Evolutionary conservation across 2,797 vertebrate genomes (phyloP), one percentile per base, ranked within the genome.

Genomic region (Lagodon rhomboides): DNA sequence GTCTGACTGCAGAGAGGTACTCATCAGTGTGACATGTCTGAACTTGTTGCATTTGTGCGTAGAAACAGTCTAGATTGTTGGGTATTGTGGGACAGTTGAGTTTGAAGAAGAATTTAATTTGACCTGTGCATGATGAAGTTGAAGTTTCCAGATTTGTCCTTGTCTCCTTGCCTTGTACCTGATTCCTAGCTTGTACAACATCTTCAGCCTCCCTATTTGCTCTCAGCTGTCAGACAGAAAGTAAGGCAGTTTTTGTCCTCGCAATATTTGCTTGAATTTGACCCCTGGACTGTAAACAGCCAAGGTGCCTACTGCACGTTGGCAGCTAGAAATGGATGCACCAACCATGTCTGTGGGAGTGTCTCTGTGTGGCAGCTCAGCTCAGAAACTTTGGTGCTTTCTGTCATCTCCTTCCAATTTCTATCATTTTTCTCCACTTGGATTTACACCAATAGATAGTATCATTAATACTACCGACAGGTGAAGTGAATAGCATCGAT

Each of bases 221-320:
- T 27, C 43, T 49, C 16, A 18, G n/a, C 27, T 54, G 70, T 66
- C 47, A 18, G 76, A 22, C 10, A 41, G 41, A 64, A 55, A 18
- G 4, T 50, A 22, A 41, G 12, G 5, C 12, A 20, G 15, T 11
- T 49, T 25, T 13, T 64, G 25, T 13, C 15, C n/a, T 23, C 1
- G n/a, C 1, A 0, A 51, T 1, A 30, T 38, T 61, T 9, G 3
- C 6, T 7, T 34, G 17, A 41, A 53, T 65, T 43, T 51, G 43
- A 51, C 18, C 15, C 4, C 13, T 12, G 30, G 16, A 7, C 12
- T 12, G 1, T 44, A 3, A 60, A 54, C 34, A 20, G 12, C 20
- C 16, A 51, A 46, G 12, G 3, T 9, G 18, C 16, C 54, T 47
- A 34, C 17, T 44, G 16, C 22, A 25, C 9, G 12, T 58, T 46